phyloP scores from a whole-genome alignment of 2,888 invertebrate genomes.

The Emmelina monodactyla region DNA sequence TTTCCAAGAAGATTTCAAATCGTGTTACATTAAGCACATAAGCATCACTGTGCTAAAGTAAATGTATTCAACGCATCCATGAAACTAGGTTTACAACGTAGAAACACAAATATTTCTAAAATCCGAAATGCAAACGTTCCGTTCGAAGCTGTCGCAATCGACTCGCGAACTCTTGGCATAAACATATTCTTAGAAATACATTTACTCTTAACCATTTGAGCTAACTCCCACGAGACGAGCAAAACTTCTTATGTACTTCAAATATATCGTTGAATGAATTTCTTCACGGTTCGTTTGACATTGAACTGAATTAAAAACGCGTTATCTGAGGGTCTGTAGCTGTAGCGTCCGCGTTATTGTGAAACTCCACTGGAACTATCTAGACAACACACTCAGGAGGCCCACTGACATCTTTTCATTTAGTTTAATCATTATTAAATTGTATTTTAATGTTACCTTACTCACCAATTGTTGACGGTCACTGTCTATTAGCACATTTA shows the following conservation, averaged over 20 bases:
- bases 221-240: not conserved
- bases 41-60: not conserved
- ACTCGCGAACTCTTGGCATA: slow-evolving; percentile 36
- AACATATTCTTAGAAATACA: slow-evolving; percentile 43
- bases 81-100: slow-evolving; percentile 56
- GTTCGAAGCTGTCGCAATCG: slow-evolving; percentile 42
- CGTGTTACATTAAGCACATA: no score
- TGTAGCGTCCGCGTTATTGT: slow-evolving; percentile 28
- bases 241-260: no score
- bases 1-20: no score
- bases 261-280: slow-evolving; percentile 34
- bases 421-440: slow-evolving; percentile 43
- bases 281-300: slow-evolving; percentile 49
- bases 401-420: slow-evolving; percentile 36
- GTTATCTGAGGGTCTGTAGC: slow-evolving; percentile 47
- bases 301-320: slow-evolving; percentile 51
- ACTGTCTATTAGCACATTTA: slow-evolving; percentile 39
- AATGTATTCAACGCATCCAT: slow-evolving; percentile 7
- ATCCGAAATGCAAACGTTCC: slow-evolving; percentile 39
- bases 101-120: slow-evolving; percentile 52
- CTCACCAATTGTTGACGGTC: slow-evolving; percentile 26
- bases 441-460: slow-evolving; percentile 40
- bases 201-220: slow-evolving; percentile 9
- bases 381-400: slow-evolving; percentile 27
- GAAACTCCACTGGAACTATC: slow-evolving; percentile 33